Evolutionary conservation across 2,888 invertebrate genomes (phyloP), one percentile per base, ranked within the genome.

Genomic region (Calameuta filiformis): DNA sequence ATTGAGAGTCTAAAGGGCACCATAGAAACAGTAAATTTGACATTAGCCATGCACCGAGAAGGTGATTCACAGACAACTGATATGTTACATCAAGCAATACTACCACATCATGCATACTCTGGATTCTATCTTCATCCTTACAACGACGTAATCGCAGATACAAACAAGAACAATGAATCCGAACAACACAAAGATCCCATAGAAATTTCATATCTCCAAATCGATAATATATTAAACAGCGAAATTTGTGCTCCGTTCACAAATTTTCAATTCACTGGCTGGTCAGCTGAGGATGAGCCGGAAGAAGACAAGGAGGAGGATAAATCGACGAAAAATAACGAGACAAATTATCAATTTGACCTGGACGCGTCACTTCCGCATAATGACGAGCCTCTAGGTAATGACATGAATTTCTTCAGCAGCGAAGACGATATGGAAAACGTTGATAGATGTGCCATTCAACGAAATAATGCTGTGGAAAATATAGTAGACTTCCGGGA

Each of bases 161-260:
- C 77, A 73, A 35, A 82, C 15, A 11, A 56, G 11, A 23, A 68
- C 1, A 15, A 33, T 30, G 34, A 33, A 12, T 68, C 15, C 34
- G 79, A 76, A 34, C 69, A 68, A 23, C 33, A 82, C 73, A 30
- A 79, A 74, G 68, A 73, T 75, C 1, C 69, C 11, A 11, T 56
- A 23, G 78, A 68, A 68, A 15, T 69, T 34, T 73, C 79, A 11
- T 81, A 85, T 15, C 91, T 90, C 76, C 80, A 90, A 75, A 81
- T 92, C 68, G 91, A 92, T 0, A 87, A 91, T 0, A 91, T 92
- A 79, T 86, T 83, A 1, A 90, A 89, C 11, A 83, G 92, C 75
- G 91, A 92, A 68, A 93, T 95, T 40, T 95, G 95, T 87, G 93
- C 93, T 76, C 93, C 94, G 0, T 94, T 95, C 85, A 90, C 93